Conservation (phyloP, 2,888 invertebrate genomes). For the Elegia similella region DNA sequence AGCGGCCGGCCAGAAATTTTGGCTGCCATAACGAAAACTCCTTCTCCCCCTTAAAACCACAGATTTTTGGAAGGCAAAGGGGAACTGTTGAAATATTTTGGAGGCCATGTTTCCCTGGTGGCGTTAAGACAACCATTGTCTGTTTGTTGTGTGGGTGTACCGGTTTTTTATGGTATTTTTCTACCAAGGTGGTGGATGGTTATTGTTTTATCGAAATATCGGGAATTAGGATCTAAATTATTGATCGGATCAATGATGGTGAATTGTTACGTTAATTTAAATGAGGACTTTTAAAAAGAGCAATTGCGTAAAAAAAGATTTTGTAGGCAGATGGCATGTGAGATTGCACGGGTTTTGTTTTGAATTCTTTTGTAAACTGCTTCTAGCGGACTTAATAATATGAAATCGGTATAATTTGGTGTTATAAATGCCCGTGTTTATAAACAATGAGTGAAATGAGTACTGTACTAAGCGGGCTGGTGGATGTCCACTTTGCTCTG, state of each 20-base stretch:
- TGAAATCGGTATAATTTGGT: too few species aligned
- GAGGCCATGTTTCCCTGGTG: conserved; percentile 46
- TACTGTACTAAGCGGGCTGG: too few species aligned
- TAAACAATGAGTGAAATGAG: too few species aligned
- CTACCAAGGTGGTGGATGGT: conserved; percentile 19
- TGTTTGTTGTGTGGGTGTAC: conserved; percentile 61
- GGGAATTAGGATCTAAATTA: neutral
- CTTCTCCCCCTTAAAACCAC: conserved; percentile 25
- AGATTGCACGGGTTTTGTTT: too few species aligned
- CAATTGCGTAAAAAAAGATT: too few species aligned
- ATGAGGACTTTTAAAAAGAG: too few species aligned
- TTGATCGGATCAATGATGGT: neutral
- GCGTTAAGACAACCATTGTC: conserved; percentile 57
- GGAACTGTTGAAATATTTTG: conserved; percentile 30
- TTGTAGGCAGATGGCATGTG: too few species aligned
- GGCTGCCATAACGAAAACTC: conserved; percentile 33
- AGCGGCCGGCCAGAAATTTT: conserved; percentile 29
- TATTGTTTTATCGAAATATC: conserved; percentile 11
- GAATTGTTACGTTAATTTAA: neutral
- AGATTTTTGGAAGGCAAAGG: conserved; percentile 29
- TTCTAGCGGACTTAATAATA: too few species aligned
- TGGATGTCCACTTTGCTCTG: too few species aligned
- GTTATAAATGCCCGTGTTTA: too few species aligned
- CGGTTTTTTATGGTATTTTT: conserved; percentile 51
- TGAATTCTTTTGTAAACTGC: too few species aligned